Percentiles rank a stretch among this genome's conserved stretches.
These are phyloP conservation scores for Oceanodroma tethys DNA, from an alignment of 2,113 vertebrate species.

Conservation along the genomic window DNA sequence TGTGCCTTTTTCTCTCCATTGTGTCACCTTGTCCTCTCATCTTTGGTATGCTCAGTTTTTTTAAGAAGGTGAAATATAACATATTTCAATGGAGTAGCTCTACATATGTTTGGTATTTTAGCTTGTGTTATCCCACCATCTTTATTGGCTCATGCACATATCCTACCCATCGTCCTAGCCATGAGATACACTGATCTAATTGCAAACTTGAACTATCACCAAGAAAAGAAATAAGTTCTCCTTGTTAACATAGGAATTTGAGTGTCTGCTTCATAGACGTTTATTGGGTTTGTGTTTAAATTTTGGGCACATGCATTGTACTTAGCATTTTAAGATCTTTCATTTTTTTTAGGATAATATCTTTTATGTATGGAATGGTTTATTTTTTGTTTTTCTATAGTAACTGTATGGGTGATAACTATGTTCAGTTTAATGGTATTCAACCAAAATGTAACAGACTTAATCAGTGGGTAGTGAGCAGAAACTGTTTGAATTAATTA, in stretches of 20 bases:
- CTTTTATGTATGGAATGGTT: background rate
- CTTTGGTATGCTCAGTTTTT: background rate
- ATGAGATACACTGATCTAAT: background rate
- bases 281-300: background rate
- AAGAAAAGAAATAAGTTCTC: background rate
- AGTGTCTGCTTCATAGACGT: background rate
- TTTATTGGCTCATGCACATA: background rate
- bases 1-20: background rate
- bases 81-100: background rate
- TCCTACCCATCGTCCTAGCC: background rate
- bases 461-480: slow-evolving; percentile 4
- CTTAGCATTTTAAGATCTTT: background rate
- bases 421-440: background rate
- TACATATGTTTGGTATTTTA: background rate
- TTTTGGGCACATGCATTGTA: background rate
- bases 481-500: slow-evolving; percentile 38
- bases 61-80: background rate
- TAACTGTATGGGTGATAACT: background rate
- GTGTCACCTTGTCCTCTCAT: background rate
- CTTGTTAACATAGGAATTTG: background rate
- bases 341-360: background rate
- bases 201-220: background rate
- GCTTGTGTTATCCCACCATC: background rate
- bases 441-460: background rate
- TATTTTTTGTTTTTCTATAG: background rate